A percentile compares a stretch with the other conserved stretches of the same genome.
Conservation (phyloP, 2,888 invertebrate species). For the Acronicta aceris region DNA sequence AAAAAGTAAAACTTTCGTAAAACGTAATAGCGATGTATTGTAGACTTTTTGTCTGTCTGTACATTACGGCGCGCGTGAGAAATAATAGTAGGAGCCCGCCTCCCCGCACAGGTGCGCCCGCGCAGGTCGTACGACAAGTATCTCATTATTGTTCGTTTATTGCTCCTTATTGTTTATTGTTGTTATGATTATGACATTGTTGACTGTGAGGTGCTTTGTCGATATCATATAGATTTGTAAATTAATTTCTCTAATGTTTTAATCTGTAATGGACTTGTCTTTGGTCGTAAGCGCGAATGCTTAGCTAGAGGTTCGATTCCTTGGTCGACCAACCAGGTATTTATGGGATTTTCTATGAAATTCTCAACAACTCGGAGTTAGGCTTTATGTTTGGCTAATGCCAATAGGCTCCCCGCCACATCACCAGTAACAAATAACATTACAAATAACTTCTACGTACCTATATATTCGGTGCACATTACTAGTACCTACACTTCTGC, state of each 20-base stretch:
- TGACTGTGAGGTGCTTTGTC: slow-evolving; percentile 12
- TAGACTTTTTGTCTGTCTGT: slow-evolving; percentile 51
- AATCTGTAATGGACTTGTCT: background rate
- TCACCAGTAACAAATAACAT: too few relatives aligned
- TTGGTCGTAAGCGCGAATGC: too few relatives aligned
- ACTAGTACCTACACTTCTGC: too few relatives aligned
- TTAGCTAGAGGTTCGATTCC: too few relatives aligned
- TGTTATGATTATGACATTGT: slow-evolving; percentile 20
- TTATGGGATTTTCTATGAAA: too few relatives aligned
- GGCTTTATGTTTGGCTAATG: too few relatives aligned
- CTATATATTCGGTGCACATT: too few relatives aligned
- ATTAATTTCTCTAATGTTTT: background rate
- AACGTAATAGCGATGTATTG: slow-evolving; percentile 28
- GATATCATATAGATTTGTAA: background rate
- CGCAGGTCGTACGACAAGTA: slow-evolving; percentile 41
- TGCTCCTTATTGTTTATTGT: slow-evolving; percentile 43
- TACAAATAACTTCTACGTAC: too few relatives aligned
- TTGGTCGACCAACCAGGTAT: too few relatives aligned
- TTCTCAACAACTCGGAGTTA: too few relatives aligned
- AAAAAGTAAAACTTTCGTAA: slow-evolving; percentile 52
- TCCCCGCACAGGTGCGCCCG: slow-evolving; percentile 35
- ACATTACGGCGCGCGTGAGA: slow-evolving; percentile 63
- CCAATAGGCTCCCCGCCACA: too few relatives aligned
- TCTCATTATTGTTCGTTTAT: slow-evolving; percentile 50
- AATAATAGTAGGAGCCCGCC: slow-evolving; percentile 51